A percentile compares a stretch with the other conserved stretches of the same genome.
These are phyloP conservation scores for Peromyscus maniculatus DNA, from an alignment of 2,113 vertebrate species.

Conservation along the genomic window DNA sequence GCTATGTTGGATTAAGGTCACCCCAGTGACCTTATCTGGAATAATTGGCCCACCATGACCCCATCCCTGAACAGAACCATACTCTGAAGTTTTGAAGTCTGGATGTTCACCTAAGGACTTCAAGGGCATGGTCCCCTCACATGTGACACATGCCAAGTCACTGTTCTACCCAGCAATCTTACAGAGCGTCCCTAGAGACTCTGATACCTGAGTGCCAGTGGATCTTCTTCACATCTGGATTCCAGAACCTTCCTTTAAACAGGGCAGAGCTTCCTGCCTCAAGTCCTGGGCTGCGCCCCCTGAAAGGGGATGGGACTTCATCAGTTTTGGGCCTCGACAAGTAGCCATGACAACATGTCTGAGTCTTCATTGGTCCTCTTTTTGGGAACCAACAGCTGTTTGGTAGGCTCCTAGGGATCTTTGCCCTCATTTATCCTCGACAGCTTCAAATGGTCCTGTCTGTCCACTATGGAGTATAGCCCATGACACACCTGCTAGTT, in stretches of 20 bases:
- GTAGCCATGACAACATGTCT: no score
- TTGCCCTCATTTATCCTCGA: background rate
- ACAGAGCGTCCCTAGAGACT: background rate
- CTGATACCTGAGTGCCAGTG: background rate
- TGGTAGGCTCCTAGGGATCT: background rate
- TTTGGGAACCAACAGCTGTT: background rate
- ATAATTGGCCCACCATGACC: background rate
- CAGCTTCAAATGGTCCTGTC: background rate
- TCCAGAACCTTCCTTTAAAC: background rate
- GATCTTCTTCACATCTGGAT: background rate
- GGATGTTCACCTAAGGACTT: no score
- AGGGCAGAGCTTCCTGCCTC: background rate
- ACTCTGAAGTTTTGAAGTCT: background rate
- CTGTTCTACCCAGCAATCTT: background rate
- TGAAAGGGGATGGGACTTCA: background rate
- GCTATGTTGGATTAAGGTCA: background rate
- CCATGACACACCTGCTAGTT: background rate
- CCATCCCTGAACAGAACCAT: background rate
- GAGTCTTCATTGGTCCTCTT: background rate
- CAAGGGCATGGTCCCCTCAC: no score
- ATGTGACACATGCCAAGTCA: background rate
- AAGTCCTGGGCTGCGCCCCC: no score
- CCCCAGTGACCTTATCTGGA: background rate
- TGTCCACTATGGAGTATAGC: background rate
- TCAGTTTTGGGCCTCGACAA: background rate